Evolutionary conservation across 2,113 vertebrate genomes (phyloP), one percentile per base, ranked within the genome.

Genomic region (Cyprinodon variegatus): DNA sequence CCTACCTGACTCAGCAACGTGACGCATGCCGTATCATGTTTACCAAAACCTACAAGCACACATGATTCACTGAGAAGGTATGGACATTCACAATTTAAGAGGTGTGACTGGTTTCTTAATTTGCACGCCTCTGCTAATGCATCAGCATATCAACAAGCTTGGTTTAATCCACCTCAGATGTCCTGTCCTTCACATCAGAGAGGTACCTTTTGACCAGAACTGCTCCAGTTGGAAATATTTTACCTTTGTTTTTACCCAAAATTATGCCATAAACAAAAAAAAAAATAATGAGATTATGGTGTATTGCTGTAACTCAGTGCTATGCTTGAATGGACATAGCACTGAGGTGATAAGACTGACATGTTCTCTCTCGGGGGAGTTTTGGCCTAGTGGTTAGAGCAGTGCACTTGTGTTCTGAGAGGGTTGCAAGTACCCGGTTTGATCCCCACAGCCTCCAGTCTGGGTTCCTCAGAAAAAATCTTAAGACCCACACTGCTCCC

Each of bases 11-110:
- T 70, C 15, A 11, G 3, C 22, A 20, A 41, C 7, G 62, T 65
- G 76, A 72, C 78, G 37, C 60, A 29, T 20, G 10, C 40, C 74
- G 60, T 70, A 78, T 73, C 11, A 13, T 37, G 60, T 76, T 50
- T 48, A 61, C 9, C 15, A 65, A 71, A 71, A 39, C 70, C 74
- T 15, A 38, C 69, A 78, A 72, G 78, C 7, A n/a, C 53, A 65
- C 48, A 38, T 82, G 77, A 83, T 61, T 90, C 77, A 65, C 59
- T 0, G 11, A 45, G 15, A 69, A 85, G 13, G 36, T 29, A 22
- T 62, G 77, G 11, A n/a, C 43, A 45, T 62, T 3, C 45, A 78
- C 38, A 70, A 36, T 53, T n/a, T 3, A 5, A n/a, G 20, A 40
- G 65, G 11, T 7, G 57, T 72, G 84, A 72, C 38, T 38, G 53